Conservation (phyloP, 2,113 vertebrate genomes). For the Nestor notabilis region DNA sequence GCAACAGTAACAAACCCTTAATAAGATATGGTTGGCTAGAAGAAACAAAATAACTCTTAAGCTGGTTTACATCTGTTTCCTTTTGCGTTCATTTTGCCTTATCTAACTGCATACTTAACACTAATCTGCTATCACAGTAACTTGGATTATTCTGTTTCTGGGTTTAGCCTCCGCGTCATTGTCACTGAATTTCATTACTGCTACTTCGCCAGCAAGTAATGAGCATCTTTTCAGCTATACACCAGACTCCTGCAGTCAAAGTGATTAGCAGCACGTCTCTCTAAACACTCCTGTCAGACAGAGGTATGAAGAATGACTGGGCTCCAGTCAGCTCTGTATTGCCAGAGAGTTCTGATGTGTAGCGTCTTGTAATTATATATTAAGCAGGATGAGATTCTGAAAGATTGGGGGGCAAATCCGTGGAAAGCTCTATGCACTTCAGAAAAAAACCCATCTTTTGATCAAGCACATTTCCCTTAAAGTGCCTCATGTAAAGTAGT, state of each 20-base stretch:
- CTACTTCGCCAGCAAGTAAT: neutral
- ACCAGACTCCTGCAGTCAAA: neutral
- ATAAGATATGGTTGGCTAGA: neutral
- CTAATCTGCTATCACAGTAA: neutral
- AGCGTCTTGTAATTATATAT: neutral
- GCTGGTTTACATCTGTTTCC: slow-evolving; percentile 26
- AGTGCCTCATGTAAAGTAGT: neutral
- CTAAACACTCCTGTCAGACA: neutral
- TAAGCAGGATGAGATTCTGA: neutral
- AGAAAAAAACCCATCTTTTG: neutral
- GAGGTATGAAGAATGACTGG: neutral
- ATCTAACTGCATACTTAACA: neutral
- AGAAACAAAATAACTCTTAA: neutral
- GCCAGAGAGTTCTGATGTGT: neutral
- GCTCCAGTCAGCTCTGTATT: neutral
- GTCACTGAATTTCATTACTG: neutral
- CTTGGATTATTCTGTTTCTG: neutral
- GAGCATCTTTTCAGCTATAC: neutral
- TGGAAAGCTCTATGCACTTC: neutral
- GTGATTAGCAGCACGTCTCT: neutral
- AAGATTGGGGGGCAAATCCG: neutral
- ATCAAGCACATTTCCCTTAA: neutral
- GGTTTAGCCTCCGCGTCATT: neutral
- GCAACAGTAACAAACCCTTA: neutral
- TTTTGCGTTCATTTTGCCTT: neutral